Conservation (phyloP, 2,113 vertebrate species). For the Clarias gariepinus region DNA sequence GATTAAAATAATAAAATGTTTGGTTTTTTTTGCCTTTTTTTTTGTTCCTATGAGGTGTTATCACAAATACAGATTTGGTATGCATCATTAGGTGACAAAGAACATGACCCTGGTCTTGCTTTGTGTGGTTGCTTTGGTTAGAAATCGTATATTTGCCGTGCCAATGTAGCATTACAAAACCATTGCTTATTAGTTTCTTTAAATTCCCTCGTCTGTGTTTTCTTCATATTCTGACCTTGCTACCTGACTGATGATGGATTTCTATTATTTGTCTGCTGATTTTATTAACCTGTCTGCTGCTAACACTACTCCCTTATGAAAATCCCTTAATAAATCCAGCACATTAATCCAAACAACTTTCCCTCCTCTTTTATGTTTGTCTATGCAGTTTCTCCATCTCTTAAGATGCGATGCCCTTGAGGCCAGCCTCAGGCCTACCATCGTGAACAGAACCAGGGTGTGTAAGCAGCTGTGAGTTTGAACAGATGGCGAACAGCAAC, state of each 20-base stretch:
- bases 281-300: background rate
- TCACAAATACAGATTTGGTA: background rate
- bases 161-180: background rate
- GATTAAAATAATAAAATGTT: background rate
- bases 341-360: constrained; percentile 13
- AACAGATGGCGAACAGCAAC: constrained; percentile 35
- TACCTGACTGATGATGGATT: background rate
- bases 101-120: background rate
- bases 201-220: background rate
- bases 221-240: background rate
- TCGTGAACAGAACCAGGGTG: background rate
- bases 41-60: background rate
- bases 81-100: background rate
- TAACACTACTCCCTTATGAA: background rate
- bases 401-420: constrained; percentile 41
- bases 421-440: constrained; percentile 4
- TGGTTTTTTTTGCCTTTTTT: background rate
- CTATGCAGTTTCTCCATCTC: background rate
- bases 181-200: background rate
- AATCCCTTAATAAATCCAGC: background rate
- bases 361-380: background rate
- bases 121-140: background rate
- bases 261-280: background rate
- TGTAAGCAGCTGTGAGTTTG: constrained; percentile 23
- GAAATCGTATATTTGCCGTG: background rate